Evolutionary conservation across 2,888 invertebrate genomes (phyloP).

Genomic region (Amphimallon solstitiale): DNA sequence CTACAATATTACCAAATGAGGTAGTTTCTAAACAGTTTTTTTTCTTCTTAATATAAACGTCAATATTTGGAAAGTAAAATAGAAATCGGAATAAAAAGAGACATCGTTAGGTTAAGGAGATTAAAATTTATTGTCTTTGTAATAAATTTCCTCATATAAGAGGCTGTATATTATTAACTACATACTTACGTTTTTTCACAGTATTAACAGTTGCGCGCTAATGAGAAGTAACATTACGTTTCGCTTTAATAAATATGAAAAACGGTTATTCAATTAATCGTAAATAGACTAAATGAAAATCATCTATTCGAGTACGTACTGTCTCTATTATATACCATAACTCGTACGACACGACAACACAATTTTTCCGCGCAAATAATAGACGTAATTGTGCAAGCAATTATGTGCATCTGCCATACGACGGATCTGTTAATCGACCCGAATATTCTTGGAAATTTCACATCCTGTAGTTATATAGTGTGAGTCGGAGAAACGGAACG

Average conservation of each 20-base stretch:
- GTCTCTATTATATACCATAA: slow-evolving; percentile 13
- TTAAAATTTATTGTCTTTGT: too few species aligned
- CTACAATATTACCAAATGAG: too few species aligned
- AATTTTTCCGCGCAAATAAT: slow-evolving; percentile 16
- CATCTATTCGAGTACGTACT: slow-evolving; percentile 13
- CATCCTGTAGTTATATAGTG: slow-evolving; percentile 4
- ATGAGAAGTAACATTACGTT: too few species aligned
- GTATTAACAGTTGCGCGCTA: too few species aligned
- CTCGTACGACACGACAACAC: not conserved
- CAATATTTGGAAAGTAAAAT: too few species aligned
- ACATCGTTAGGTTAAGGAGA: too few species aligned
- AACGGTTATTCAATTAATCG: slow-evolving; percentile 12
- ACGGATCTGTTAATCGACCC: slow-evolving; percentile 12
- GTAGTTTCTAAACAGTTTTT: too few species aligned
- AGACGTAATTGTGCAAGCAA: slow-evolving; percentile 18
- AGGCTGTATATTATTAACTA: too few species aligned
- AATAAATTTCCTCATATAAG: too few species aligned
- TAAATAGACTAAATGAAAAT: slow-evolving; percentile 12
- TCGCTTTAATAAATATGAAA: not conserved
- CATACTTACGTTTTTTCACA: too few species aligned
- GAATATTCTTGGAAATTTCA: slow-evolving; percentile 21
- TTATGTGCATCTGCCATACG: slow-evolving; percentile 28
- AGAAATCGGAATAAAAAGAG: too few species aligned
- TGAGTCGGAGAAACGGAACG: not conserved
- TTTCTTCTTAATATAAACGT: too few species aligned